These are phyloP conservation scores for Aldabrachelys gigantea DNA, from an alignment of 2,113 vertebrate species.

Conservation along the genomic window DNA sequence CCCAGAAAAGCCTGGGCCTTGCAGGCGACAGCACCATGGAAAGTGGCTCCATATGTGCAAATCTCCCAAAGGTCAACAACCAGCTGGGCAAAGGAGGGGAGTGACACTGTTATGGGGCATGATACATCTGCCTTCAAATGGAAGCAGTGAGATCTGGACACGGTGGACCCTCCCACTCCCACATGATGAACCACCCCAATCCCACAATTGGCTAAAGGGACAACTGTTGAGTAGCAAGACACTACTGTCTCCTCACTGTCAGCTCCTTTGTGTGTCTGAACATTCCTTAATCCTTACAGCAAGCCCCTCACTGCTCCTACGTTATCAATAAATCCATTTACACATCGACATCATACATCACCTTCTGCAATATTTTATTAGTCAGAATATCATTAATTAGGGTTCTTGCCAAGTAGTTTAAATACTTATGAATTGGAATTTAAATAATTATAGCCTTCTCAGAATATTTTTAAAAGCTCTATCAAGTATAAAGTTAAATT, in stretches of 20 bases:
- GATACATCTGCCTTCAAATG: neutral
- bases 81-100: neutral
- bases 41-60: neutral
- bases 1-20: neutral
- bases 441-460: conserved; percentile 71
- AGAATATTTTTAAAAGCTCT: conserved; percentile 49
- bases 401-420: conserved; percentile 33
- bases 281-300: neutral
- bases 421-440: conserved; percentile 68
- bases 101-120: neutral
- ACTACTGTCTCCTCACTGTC: neutral
- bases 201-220: neutral
- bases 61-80: neutral
- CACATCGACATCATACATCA: neutral
- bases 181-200: neutral
- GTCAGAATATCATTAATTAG: conserved; percentile 60
- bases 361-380: conserved; percentile 42
- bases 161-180: neutral
- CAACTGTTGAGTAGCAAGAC: neutral
- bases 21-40: neutral
- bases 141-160: neutral
- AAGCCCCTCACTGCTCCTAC: conserved; percentile 21
- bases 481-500: conserved; percentile 55
- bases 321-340: conserved; percentile 12
- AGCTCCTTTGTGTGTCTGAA: neutral